phyloP scores from a whole-genome alignment of 2,797 vertebrate species.

The Caiman crocodilus region DNA sequence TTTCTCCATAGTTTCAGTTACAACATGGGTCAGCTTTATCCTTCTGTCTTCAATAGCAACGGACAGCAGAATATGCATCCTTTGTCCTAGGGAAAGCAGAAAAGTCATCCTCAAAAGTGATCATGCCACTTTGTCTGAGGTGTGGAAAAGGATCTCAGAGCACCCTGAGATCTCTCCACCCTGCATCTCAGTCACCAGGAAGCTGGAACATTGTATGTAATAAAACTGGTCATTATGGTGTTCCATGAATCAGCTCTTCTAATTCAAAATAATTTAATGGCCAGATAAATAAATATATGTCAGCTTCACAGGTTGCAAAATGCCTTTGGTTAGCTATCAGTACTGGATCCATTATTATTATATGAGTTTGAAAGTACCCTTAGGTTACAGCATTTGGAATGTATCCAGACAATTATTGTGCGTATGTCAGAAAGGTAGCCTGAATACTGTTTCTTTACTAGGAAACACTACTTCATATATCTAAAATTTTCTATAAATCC shows the following conservation, averaged over 20 bases:
- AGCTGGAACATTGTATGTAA: neutral
- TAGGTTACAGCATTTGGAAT: too few relatives aligned
- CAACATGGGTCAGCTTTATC: neutral
- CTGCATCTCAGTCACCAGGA: slow-evolving; percentile 29
- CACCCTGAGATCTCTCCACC: too few relatives aligned
- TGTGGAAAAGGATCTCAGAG: neutral
- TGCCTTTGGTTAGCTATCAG: neutral
- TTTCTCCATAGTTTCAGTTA: neutral
- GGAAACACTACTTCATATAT: neutral
- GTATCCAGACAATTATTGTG: too few relatives aligned
- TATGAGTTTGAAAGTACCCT: too few relatives aligned
- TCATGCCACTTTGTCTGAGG: slow-evolving; percentile 31
- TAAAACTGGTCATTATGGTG: slow-evolving; percentile 43
- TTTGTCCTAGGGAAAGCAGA: neutral
- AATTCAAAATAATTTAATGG: neutral
- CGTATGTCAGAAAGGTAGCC: rapidly evolving
- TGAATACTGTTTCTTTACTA: neutral
- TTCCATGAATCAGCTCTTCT: slow-evolving; percentile 28
- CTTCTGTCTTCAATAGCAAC: slow-evolving; percentile 17
- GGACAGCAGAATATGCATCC: neutral
- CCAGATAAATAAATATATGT: neutral
- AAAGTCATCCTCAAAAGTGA: neutral
- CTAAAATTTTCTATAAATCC: neutral
- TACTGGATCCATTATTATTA: neutral
- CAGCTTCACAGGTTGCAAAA: slow-evolving; percentile 23